Evolutionary conservation across 2,888 invertebrate species (phyloP).

Genomic region (Yponomeuta evonymella): DNA sequence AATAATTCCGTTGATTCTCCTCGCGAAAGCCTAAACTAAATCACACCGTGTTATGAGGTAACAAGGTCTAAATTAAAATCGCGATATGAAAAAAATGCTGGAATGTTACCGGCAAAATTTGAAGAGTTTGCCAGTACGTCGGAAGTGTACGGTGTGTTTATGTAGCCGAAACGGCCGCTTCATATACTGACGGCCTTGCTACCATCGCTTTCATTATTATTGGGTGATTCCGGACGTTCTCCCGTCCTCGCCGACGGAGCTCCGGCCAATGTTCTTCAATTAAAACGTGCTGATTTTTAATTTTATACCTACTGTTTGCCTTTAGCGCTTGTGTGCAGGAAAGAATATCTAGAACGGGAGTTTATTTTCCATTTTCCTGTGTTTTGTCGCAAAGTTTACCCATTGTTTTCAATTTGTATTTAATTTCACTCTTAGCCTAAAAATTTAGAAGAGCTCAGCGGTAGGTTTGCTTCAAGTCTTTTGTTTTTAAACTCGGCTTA

Average conservation of each 20-base stretch:
- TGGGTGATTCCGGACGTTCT: constrained; percentile 75
- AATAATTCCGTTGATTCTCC: neutral
- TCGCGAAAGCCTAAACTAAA: constrained; percentile 32
- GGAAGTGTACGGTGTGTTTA: constrained; percentile 72
- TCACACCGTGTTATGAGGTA: constrained; percentile 25
- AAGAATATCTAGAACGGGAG: neutral
- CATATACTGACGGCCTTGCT: constrained; percentile 73
- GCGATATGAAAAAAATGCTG: too few relatives aligned
- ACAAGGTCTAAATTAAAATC: constrained; percentile 11
- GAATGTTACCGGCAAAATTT: too few relatives aligned
- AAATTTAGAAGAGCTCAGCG: too few relatives aligned
- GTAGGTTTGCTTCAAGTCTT: too few relatives aligned
- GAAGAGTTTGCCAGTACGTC: neutral
- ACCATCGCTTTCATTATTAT: constrained; percentile 77
- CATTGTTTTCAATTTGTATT: too few relatives aligned
- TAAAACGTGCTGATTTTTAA: constrained; percentile 62
- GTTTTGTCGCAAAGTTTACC: neutral
- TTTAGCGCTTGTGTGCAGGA: constrained; percentile 1
- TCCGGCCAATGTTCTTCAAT: constrained; percentile 61
- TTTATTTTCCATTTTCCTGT: neutral
- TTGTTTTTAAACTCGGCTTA: too few relatives aligned
- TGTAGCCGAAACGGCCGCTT: constrained; percentile 76
- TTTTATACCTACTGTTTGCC: constrained; percentile 27
- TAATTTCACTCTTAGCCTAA: too few relatives aligned
- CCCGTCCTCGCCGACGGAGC: constrained; percentile 61